Evolutionary conservation across 1,140 invertebrate genomes (phyloP).

Genomic region (Bombus confusus): DNA sequence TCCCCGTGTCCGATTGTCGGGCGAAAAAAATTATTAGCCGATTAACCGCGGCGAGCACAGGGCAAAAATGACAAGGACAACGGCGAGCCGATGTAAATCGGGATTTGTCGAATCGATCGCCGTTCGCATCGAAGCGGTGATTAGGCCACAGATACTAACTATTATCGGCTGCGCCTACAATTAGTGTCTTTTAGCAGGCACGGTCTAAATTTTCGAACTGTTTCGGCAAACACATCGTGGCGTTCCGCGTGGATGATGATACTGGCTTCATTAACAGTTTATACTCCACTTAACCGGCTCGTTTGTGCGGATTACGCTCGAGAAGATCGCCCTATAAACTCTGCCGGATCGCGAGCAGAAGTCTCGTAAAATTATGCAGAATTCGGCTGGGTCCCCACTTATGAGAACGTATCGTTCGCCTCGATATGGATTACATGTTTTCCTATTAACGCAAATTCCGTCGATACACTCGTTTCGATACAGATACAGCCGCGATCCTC

Average conservation of each 20-base stretch:
- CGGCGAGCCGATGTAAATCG: conserved; percentile 14
- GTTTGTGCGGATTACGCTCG: conserved; percentile 51
- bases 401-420: conserved; percentile 29
- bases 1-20: neutral
- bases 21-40: neutral
- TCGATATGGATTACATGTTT: conserved; percentile 21
- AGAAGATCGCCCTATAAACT: conserved; percentile 51
- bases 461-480: neutral
- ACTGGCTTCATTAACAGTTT: conserved; percentile 60
- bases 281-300: conserved; percentile 46
- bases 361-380: conserved; percentile 56
- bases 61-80: conserved; percentile 15
- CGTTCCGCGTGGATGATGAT: conserved; percentile 53
- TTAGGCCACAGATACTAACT: conserved; percentile 47
- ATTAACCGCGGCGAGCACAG: neutral
- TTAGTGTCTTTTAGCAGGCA: conserved; percentile 70
- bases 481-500: neutral
- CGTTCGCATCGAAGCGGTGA: conserved; percentile 32
- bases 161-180: conserved; percentile 63
- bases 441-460: conserved; percentile 24
- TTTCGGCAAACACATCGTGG: conserved; percentile 65
- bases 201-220: conserved; percentile 69
- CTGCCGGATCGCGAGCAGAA: neutral
- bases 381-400: neutral
- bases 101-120: conserved; percentile 46